Evolutionary conservation across 2,797 vertebrate species (phyloP).

Genomic region (Cossypha niveicapilla): DNA sequence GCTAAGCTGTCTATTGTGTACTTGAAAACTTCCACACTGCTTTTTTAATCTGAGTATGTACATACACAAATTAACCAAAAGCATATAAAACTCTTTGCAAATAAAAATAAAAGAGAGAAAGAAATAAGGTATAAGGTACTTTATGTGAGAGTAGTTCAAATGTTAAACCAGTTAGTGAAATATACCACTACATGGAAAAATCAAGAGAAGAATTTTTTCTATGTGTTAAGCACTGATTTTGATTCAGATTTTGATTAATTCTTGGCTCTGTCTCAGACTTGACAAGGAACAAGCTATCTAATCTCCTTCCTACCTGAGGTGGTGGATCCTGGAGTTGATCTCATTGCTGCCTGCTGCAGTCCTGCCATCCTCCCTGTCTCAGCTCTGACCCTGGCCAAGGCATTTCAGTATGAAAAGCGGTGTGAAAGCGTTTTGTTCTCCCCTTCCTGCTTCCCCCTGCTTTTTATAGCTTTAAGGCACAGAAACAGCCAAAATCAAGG

Average conservation of each 20-base stretch:
- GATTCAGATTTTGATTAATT: neutral
- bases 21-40: neutral
- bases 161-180: neutral
- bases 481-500: neutral
- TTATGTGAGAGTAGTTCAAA: neutral
- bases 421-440: constrained; percentile 4
- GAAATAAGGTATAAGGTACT: neutral
- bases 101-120: neutral
- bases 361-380: neutral
- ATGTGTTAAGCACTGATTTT: neutral
- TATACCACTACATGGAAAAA: neutral
- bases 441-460: neutral
- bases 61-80: neutral
- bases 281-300: neutral
- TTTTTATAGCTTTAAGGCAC: neutral
- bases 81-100: neutral
- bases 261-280: neutral
- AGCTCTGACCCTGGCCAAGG: neutral
- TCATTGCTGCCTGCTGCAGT: neutral
- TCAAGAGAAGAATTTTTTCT: neutral
- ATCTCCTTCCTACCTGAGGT: neutral
- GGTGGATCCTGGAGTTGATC: neutral
- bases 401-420: neutral
- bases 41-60: no score
- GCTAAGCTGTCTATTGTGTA: neutral